These are phyloP conservation scores for Dendrolimus houi DNA, from an alignment of 2,888 invertebrate species.

Conservation along the genomic window DNA sequence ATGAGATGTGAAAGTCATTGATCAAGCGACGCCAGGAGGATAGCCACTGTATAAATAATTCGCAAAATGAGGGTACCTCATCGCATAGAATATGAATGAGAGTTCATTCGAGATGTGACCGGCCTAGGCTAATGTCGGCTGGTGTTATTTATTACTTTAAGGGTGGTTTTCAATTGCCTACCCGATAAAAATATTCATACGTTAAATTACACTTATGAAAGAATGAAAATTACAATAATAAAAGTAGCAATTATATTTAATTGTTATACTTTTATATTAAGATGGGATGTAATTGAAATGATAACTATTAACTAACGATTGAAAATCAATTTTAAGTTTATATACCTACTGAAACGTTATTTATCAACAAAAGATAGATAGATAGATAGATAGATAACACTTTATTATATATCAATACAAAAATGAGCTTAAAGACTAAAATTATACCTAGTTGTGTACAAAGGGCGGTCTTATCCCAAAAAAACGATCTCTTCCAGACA, in stretches of 20 bases:
- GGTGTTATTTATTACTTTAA: neutral
- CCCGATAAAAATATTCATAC: neutral
- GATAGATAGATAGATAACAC: too few relatives aligned
- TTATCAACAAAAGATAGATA: too few relatives aligned
- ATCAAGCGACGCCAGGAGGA: slow-evolving; percentile 33
- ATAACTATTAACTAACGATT: too few relatives aligned
- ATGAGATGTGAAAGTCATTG: slow-evolving; percentile 36
- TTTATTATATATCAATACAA: too few relatives aligned
- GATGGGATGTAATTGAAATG: too few relatives aligned
- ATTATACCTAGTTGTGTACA: too few relatives aligned
- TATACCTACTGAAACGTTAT: too few relatives aligned
- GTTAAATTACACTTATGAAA: neutral
- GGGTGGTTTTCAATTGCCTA: neutral
- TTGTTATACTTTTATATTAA: neutral
- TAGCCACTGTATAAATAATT: slow-evolving; percentile 51
- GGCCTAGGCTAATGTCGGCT: slow-evolving; percentile 14
- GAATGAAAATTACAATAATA: neutral
- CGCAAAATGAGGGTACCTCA: slow-evolving; percentile 43
- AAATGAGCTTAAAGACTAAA: too few relatives aligned
- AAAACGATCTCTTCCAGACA: too few relatives aligned
- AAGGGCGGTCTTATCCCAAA: too few relatives aligned
- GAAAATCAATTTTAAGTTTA: too few relatives aligned
- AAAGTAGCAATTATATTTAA: neutral
- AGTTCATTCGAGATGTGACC: slow-evolving; percentile 39
- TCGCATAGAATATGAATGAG: slow-evolving; percentile 64